These are phyloP conservation scores for Eristalinus aeneus DNA, from an alignment of 2,888 invertebrate species.

Conservation along the genomic window DNA sequence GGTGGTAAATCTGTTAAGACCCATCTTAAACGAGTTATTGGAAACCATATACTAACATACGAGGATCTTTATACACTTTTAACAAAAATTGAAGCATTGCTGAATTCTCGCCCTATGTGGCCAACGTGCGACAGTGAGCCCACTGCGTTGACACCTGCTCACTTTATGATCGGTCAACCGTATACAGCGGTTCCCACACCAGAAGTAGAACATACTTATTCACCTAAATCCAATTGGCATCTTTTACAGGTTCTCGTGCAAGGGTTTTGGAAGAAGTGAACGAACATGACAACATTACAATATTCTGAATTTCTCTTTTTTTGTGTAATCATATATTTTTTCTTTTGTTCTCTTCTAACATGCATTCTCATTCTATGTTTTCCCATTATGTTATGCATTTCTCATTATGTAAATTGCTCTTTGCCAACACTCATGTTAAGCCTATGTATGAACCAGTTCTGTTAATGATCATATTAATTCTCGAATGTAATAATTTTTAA, in stretches of 20 bases:
- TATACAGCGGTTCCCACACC: background rate
- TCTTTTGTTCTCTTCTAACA: no score
- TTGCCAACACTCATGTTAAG: no score
- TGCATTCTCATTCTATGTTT: no score
- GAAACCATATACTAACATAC: constrained; percentile 13
- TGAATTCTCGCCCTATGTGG: constrained; percentile 44
- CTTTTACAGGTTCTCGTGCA: constrained; percentile 25
- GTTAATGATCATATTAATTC: no score
- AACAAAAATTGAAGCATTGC: constrained; percentile 50
- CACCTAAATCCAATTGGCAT: background rate
- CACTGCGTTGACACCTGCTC: constrained; percentile 30
- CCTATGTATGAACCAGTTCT: no score
- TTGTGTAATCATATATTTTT: no score
- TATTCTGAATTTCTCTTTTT: background rate
- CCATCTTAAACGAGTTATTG: constrained; percentile 41
- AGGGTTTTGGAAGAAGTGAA: constrained; percentile 58
- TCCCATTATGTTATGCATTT: no score
- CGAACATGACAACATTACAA: background rate
- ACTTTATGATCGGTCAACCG: constrained; percentile 32
- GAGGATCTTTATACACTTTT: constrained; percentile 47
- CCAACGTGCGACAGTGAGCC: constrained; percentile 28
- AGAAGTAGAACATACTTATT: background rate
- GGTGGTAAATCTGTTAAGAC: constrained; percentile 17
- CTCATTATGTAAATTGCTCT: no score
- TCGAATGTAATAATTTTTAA: no score